A percentile compares a stretch with the other conserved stretches of the same genome.
These are phyloP conservation scores for Gymnoscopelus microlampas DNA, from an alignment of 2,797 vertebrate genomes.

Conservation along the genomic window DNA sequence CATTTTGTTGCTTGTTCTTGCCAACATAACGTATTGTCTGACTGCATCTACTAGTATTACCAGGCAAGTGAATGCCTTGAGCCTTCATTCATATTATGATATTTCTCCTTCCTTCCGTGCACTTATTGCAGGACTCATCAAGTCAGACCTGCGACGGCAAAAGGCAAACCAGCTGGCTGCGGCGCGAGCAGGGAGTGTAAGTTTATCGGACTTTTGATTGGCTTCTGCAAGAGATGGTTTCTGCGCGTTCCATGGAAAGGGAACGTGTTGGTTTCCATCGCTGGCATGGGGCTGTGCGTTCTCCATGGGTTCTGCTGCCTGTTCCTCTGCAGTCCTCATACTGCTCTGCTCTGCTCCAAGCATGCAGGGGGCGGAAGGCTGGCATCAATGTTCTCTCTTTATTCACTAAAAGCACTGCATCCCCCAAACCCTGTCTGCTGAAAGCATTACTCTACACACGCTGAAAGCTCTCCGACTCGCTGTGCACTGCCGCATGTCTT, in stretches of 20 bases:
- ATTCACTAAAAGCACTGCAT: constrained; percentile 12
- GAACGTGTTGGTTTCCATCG: constrained; percentile 18
- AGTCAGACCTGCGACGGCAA: constrained; percentile 90
- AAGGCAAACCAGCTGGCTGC: constrained; percentile 80
- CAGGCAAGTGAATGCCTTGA: no score
- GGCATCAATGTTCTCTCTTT: constrained; percentile 21
- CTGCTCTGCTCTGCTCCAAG: constrained; percentile 18
- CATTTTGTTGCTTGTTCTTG: no score
- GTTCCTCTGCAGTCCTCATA: constrained; percentile 19
- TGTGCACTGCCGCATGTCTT: neutral
- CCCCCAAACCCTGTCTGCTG: constrained; percentile 7
- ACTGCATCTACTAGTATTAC: no score
- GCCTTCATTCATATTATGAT: neutral
- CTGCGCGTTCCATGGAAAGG: constrained; percentile 5
- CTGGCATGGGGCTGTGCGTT: constrained; percentile 11
- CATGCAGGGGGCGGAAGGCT: neutral
- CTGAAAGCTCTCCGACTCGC: constrained; percentile 24
- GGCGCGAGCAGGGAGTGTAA: constrained; percentile 75
- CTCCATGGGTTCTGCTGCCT: constrained; percentile 1
- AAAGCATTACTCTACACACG: constrained; percentile 24
- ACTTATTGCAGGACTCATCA: constrained; percentile 86
- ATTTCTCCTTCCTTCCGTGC: neutral
- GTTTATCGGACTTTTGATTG: constrained; percentile 59
- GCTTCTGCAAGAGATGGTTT: constrained; percentile 12
- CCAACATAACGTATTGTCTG: no score